phyloP scores from a whole-genome alignment of 1,140 invertebrate genomes.

The Magallana angulata region DNA sequence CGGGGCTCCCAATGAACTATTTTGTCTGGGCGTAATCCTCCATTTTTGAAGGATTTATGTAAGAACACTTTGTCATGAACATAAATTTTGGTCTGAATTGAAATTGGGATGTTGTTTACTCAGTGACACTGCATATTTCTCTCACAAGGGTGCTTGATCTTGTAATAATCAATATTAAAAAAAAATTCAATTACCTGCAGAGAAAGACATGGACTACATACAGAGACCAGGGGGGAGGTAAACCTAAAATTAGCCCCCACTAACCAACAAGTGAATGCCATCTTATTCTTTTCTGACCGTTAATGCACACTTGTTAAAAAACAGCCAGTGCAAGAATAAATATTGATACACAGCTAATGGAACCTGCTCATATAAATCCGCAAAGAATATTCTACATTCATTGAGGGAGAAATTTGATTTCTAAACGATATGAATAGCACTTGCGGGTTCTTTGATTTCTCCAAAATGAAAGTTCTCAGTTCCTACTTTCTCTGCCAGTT shows the following conservation, averaged over 20 bases:
- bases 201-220: not conserved
- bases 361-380: not conserved
- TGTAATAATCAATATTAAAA: not conserved
- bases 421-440: not conserved
- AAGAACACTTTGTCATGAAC: not conserved
- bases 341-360: slow-evolving; percentile 3
- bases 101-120: not conserved
- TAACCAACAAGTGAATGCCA: not conserved
- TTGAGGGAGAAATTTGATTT: not conserved
- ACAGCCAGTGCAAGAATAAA: slow-evolving; percentile 14
- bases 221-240: not conserved
- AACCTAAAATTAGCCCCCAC: not conserved
- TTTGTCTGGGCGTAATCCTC: not conserved
- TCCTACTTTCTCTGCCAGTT: not conserved
- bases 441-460: slow-evolving; percentile 7
- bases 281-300: not conserved
- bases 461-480: not conserved
- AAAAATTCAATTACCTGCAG: slow-evolving; percentile 19
- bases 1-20: not conserved
- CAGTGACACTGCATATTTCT: slow-evolving; percentile 22
- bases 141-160: slow-evolving; percentile 14
- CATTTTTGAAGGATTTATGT: slow-evolving; percentile 16
- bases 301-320: not conserved
- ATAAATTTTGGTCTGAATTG: slow-evolving; percentile 2
- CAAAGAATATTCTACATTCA: not conserved